These are phyloP conservation scores for Sebastes kiyomatsui DNA, from an alignment of 2,797 vertebrate species.

Conservation along the genomic window DNA sequence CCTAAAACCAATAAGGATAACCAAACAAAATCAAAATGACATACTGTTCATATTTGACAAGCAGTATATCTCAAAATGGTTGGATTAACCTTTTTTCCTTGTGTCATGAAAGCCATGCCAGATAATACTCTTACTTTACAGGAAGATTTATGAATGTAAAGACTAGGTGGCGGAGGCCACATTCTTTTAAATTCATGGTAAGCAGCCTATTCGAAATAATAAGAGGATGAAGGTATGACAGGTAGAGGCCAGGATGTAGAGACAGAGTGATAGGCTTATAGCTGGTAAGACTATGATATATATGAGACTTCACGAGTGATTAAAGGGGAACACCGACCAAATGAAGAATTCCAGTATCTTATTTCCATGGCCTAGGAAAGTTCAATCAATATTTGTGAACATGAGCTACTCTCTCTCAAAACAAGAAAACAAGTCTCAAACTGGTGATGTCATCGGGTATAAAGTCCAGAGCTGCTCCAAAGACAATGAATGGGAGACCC, in stretches of 20 bases:
- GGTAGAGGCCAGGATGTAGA: neutral
- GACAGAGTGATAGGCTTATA: neutral
- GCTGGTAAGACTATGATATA: neutral
- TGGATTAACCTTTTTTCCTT: slow-evolving; percentile 71
- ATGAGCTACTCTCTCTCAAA: too few relatives aligned
- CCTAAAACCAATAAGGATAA: slow-evolving; percentile 56
- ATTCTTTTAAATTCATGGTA: slow-evolving; percentile 55
- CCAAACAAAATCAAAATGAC: slow-evolving; percentile 66
- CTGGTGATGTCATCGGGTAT: too few relatives aligned
- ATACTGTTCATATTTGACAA: slow-evolving; percentile 68
- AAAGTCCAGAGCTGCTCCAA: too few relatives aligned
- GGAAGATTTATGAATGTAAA: slow-evolving; percentile 16
- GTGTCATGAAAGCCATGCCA: slow-evolving; percentile 36
- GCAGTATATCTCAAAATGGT: slow-evolving; percentile 53
- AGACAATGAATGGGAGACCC: too few relatives aligned
- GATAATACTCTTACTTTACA: slow-evolving; percentile 42
- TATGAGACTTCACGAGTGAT: neutral
- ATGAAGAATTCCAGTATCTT: too few relatives aligned
- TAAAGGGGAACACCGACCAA: too few relatives aligned
- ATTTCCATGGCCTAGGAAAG: too few relatives aligned
- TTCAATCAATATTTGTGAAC: too few relatives aligned
- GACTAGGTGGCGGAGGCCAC: slow-evolving; percentile 7
- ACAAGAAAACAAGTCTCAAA: too few relatives aligned
- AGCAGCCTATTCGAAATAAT: slow-evolving; percentile 34
- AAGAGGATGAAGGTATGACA: slow-evolving; percentile 20